Base-by-base conservation (phyloP, 1,140 invertebrate genomes). In the Caenorhabditis brenneri region DNA sequence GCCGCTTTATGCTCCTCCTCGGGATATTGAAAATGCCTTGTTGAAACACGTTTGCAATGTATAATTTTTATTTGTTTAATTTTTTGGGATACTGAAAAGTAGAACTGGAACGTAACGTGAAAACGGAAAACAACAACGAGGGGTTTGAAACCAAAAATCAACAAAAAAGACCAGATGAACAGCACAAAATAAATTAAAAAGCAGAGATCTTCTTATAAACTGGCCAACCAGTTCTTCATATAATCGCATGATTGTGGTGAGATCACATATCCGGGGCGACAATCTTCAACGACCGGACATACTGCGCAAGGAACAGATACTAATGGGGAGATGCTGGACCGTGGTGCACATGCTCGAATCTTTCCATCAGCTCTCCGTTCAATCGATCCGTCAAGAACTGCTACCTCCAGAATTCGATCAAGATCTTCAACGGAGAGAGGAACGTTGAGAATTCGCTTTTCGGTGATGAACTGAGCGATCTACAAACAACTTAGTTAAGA, bases 201-300 rank as follows among this genome's bases (percentile, higher is more conserved):
- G 3, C 39, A 69, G 27, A 0, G 7, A n/a, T 42, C 22, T n/a
- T n/a, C n/a, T n/a, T n/a, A 53, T 22, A 80, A 33, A 15, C 39
- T 48, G 36, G 79, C 51, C 31, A 83, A 31, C 82, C 82, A 83
- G 12, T 83, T 46, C 7, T 39, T 55, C 78, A 83, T 79, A 39
- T 83, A 83, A 46, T 58, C 58, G n/a, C 86, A 87, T 0, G 86
- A 58, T 74, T 83, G 51, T 9, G 86, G 86, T 16, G 86, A 87
- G 60, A 87, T 80, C 39, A 87, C 60, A 33, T 86, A 60, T 51
- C 82, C 79, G 5, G 86, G 86, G 6, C 79, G 65, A 51, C 86
- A 87, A 36, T 87, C 86, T 9, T 82, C 53, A 55, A 87, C 53
- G 29, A 87, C 48, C 12, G 86, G 86, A 80, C 86, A 87, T 46